Base-by-base conservation (phyloP, 2,113 vertebrate species). In the Carassius auratus region DNA sequence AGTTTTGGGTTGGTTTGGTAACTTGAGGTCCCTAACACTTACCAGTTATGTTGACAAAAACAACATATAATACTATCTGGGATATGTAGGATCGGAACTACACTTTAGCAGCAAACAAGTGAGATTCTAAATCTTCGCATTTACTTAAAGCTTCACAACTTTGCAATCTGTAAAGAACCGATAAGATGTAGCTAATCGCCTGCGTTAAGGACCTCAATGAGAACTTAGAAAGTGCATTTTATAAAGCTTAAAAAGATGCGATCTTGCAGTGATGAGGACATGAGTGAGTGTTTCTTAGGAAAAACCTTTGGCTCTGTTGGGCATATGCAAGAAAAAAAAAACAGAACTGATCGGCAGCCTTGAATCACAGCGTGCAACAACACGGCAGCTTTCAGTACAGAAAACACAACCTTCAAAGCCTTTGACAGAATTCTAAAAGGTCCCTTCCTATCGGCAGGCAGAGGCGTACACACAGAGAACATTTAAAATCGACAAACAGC, bases 321-420 rank as follows among this genome's bases (percentile, higher is more conserved):
- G 85, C 33, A 83, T n/a, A 86, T 87, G 88, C 81, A 83, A 21
- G n/a, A 7, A 86, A 73, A 76, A 75, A 23, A 10, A 42, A 42
- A 42, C 6, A 7, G 21, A 83, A 50, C 42, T 12, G 5, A 55
- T 21, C 75, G 13, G 15, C 59, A 84, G 85, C 89, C 87, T 90
- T 86, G 87, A 89, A 73, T 76, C 48, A 50, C 74, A 76, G 90
- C 83, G 80, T 74, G 75, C 84, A 91, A 92, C 94, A 94, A 93
- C 94, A 95, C 93, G 92, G 93, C 91, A 87, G 91, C 77, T 91
- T 92, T 90, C 89, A 89, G 76, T 82, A 88, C 83, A 91, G 86
- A 90, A 82, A 69, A 87, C 86, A 92, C 68, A 89, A 91, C 92
- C 91, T 81, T 91, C 89, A 87, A 83, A 89, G 87, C 84, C 88